These are phyloP conservation scores for Crenichthys baileyi DNA, from an alignment of 2,797 vertebrate genomes.

Conservation along the genomic window DNA sequence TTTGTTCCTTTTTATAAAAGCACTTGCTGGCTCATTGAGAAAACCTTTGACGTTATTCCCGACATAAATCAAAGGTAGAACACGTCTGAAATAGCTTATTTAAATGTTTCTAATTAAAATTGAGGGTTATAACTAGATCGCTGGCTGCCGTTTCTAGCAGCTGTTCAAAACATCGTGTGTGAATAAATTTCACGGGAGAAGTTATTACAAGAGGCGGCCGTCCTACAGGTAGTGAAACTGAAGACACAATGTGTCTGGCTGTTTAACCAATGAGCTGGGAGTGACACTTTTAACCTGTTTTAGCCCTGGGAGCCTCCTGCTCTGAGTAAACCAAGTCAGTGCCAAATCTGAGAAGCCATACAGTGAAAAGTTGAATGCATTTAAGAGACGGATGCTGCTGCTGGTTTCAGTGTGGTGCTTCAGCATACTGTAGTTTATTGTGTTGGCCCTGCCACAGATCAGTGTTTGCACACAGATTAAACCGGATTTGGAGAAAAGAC, in stretches of 20 bases:
- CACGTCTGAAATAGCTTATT: background rate
- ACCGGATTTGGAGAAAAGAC: background rate
- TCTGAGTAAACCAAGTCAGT: background rate
- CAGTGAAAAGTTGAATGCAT: constrained; percentile 9
- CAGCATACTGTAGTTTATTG: too few relatives aligned
- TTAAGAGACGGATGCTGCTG: background rate
- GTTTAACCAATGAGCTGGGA: background rate
- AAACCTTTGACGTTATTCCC: background rate
- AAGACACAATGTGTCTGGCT: background rate
- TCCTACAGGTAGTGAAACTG: constrained; percentile 1
- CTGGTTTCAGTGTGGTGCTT: background rate
- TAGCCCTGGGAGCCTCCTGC: background rate
- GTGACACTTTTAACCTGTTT: background rate
- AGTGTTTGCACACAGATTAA: background rate
- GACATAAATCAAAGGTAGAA: background rate
- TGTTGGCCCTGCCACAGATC: background rate
- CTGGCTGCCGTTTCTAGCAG: background rate
- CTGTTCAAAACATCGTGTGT: background rate
- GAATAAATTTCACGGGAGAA: background rate
- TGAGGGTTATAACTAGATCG: background rate
- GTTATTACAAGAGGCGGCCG: background rate
- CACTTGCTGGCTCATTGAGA: background rate
- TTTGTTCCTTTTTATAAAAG: constrained; percentile 5
- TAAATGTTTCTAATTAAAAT: background rate
- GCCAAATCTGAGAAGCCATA: background rate